Evolutionary conservation across 1,140 invertebrate species (phyloP).

Genomic region (Heliconius eleuchia): DNA sequence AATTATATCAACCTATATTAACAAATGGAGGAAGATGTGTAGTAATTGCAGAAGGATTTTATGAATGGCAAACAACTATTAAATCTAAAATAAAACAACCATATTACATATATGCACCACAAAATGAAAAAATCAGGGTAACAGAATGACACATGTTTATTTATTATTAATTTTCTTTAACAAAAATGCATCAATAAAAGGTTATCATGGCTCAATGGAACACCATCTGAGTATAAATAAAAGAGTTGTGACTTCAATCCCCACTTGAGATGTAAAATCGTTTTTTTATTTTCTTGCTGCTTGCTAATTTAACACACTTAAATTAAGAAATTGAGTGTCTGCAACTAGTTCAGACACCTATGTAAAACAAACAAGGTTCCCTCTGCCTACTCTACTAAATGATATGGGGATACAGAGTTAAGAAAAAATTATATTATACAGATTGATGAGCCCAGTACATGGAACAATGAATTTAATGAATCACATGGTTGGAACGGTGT

Average conservation of each 20-base stretch:
- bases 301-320: too few species aligned
- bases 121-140: constrained; percentile 75
- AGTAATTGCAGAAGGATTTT: constrained; percentile 91
- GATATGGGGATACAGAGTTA: too few species aligned
- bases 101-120: constrained; percentile 88
- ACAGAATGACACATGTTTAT: neutral
- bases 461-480: constrained; percentile 80
- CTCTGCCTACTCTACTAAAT: too few species aligned
- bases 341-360: too few species aligned
- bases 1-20: constrained; percentile 85
- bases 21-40: constrained; percentile 88
- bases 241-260: too few species aligned
- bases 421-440: constrained; percentile 38
- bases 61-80: constrained; percentile 91
- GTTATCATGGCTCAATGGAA: too few species aligned
- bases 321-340: too few species aligned
- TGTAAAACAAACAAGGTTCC: too few species aligned
- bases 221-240: too few species aligned
- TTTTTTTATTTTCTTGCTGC: too few species aligned
- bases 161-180: neutral
- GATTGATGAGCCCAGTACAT: constrained; percentile 82
- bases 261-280: too few species aligned
- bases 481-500: constrained; percentile 84
- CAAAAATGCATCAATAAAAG: neutral
- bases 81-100: constrained; percentile 87